A percentile compares a stretch with the other conserved stretches of the same genome.
Evolutionary conservation across 2,888 invertebrate genomes (phyloP).

Genomic region (Oscheius sp.): DNA sequence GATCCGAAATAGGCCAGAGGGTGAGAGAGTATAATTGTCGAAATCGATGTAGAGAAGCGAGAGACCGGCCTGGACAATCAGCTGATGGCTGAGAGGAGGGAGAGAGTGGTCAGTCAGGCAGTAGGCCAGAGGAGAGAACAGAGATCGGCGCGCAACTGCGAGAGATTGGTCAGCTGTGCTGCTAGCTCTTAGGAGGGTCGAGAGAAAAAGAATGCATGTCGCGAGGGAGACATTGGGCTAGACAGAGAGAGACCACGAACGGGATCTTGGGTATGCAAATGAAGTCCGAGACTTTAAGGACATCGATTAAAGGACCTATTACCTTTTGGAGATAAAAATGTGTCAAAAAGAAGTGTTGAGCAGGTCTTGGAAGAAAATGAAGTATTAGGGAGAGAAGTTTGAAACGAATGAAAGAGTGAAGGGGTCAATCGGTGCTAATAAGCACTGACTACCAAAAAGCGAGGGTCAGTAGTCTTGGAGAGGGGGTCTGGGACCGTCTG

Average conservation of each 20-base stretch:
- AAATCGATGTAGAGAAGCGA: slow-evolving; percentile 30
- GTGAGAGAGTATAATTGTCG: slow-evolving; percentile 34
- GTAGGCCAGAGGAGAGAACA: not conserved
- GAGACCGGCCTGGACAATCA: slow-evolving; percentile 17
- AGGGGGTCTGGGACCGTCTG: slow-evolving; percentile 14
- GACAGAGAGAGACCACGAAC: slow-evolving; percentile 9
- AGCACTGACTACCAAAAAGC: no score
- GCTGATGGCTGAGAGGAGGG: slow-evolving; percentile 10
- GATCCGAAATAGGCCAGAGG: no score
- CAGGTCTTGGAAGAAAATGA: no score
- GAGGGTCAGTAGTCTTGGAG: slow-evolving; percentile 25
- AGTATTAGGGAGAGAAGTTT: not conserved
- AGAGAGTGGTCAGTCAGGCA: slow-evolving; percentile 7
- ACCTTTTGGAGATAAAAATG: not conserved
- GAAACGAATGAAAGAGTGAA: not conserved
- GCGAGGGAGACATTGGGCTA: slow-evolving; percentile 4
- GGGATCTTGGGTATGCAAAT: slow-evolving; percentile 24
- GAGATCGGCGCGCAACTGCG: slow-evolving; percentile 6
- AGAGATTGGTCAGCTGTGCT: slow-evolving; percentile 28
- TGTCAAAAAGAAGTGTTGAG: no score
- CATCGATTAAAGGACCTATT: not conserved
- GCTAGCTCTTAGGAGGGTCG: not conserved
- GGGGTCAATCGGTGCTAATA: no score
- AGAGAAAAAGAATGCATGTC: slow-evolving; percentile 32
- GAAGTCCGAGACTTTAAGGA: slow-evolving; percentile 13